A percentile compares a stretch with the other conserved stretches of the same genome.
Conservation (phyloP, 2,888 invertebrate species). For the Cosmorhoe ocellata region DNA sequence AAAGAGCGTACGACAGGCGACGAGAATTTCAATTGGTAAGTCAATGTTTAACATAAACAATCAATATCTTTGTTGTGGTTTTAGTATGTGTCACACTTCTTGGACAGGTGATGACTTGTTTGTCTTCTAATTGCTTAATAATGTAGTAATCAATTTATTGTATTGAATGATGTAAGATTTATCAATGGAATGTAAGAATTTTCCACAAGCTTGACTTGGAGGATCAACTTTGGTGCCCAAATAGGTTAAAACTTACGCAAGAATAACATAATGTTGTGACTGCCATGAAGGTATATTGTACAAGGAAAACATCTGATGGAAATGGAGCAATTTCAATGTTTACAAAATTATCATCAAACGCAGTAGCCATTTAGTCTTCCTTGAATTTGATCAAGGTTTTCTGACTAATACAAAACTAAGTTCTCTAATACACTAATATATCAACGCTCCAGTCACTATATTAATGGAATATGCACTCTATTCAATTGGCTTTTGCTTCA, state of each 20-base stretch:
- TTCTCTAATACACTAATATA: neutral
- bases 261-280: conserved; percentile 1
- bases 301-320: conserved; percentile 5
- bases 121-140: conserved; percentile 26
- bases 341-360: neutral
- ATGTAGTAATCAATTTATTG: conserved; percentile 17
- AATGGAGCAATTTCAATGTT: conserved; percentile 4
- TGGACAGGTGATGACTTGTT: conserved; percentile 24
- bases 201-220: conserved; percentile 1
- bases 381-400: conserved; percentile 22
- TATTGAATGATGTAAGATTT: conserved; percentile 12
- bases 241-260: conserved; percentile 2
- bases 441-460: neutral
- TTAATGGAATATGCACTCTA: neutral
- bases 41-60: conserved; percentile 53
- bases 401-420: conserved; percentile 20
- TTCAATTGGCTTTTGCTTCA: too few species aligned
- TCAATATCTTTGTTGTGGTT: conserved; percentile 19
- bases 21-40: conserved; percentile 98
- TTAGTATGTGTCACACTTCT: conserved; percentile 9
- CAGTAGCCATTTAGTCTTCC: conserved; percentile 9
- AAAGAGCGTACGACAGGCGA: conserved; percentile 94
- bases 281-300: neutral
- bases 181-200: conserved; percentile 7
- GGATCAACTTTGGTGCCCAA: neutral